phyloP scores from a whole-genome alignment of 1,140 invertebrate genomes.

The Wiebesia pumilae region DNA sequence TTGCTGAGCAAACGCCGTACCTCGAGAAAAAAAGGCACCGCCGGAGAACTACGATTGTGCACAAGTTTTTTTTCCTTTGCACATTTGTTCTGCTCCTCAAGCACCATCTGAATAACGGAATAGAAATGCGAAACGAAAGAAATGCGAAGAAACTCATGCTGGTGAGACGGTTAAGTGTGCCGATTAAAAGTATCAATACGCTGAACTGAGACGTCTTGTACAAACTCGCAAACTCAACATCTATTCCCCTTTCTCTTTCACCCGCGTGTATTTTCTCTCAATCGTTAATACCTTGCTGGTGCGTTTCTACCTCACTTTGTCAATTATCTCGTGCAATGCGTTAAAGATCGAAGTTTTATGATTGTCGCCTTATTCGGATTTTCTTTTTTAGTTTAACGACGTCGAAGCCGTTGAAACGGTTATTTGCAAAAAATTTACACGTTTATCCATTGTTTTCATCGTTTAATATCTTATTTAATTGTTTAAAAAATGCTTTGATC shows the following conservation, averaged over 20 bases:
- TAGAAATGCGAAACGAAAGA: constrained; percentile 26
- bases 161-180: constrained; percentile 56
- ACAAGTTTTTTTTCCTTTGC: background rate
- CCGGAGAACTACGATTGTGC: background rate
- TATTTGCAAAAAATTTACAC: background rate
- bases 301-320: background rate
- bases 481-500: background rate
- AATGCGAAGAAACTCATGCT: background rate
- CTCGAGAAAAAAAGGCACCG: too few species aligned
- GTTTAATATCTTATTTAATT: background rate
- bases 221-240: constrained; percentile 49
- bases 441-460: background rate
- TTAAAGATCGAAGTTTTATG: background rate
- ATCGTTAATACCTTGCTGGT: background rate
- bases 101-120: constrained; percentile 48
- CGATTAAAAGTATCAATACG: constrained; percentile 71
- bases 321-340: constrained; percentile 9
- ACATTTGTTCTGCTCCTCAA: constrained; percentile 47
- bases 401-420: background rate
- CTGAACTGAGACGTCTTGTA: constrained; percentile 55
- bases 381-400: constrained; percentile 1
- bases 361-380: background rate
- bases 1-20: too few species aligned
- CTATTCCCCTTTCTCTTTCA: constrained; percentile 23
- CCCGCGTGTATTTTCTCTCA: background rate